Evolutionary conservation across 1,140 invertebrate genomes (phyloP), one percentile per base, ranked within the genome.

Genomic region (Monochamus saltuarius): DNA sequence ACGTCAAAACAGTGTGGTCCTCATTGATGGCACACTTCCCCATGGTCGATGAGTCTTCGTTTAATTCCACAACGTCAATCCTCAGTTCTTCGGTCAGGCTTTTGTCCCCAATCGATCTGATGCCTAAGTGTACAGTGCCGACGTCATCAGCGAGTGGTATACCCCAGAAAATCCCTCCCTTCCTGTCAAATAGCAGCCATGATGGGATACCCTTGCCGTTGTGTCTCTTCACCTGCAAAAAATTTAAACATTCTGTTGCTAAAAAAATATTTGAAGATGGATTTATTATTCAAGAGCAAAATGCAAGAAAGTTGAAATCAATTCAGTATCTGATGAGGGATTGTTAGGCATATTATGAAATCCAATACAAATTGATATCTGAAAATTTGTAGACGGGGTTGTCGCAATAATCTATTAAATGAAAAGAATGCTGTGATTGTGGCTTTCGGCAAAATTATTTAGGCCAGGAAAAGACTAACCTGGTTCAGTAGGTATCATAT

Each of bases 171-270:
- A 67, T 46, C 4, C 70, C 75, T 19, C 56, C 59, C 16, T 63
- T 63, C 56, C 72, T 71, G 54, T 74, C 72, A 46, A 77, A 75
- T 0, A 73, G 56, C 17, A 77, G 56, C 76, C 76, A 77, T 16
- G 62, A 53, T 8, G 76, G 76, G 14, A 77, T 61, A 4, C 57
- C 46, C 49, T 65, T 67, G 3, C 60, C 61, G 17, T 59, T 62
- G 39, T 60, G 53, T 39, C 54, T 49, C 68, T 70, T 75, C 19
- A 70, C 75, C 75, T 77, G 51, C 19, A 74, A 73, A 65, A 59
- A 55, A 66, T 39, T 19, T 7, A 34, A 34, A 55, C 10, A 14
- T 14, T 46, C 9, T 46, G 16, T 7, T 46, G 39, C 11, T 40
- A n/a, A 7, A 8, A 37, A 36, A n/a, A n/a, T n/a, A n/a, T n/a